phyloP scores from a whole-genome alignment of 2,888 invertebrate genomes.

The Drosophila basisetae region DNA sequence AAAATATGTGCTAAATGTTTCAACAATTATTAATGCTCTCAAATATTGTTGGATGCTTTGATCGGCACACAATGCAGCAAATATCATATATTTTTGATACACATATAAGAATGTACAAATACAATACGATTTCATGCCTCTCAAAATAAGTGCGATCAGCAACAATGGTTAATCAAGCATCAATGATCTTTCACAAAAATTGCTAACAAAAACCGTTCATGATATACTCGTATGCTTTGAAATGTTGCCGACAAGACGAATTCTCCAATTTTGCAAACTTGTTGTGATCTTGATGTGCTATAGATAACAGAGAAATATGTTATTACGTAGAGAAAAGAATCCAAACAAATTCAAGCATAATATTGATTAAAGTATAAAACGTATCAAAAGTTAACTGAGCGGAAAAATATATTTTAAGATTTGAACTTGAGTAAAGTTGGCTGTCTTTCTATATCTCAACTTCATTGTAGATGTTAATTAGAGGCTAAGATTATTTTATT shows the following conservation, averaged over 20 bases:
- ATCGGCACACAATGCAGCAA: conserved; percentile 44
- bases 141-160: conserved; percentile 47
- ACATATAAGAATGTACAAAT: conserved; percentile 16
- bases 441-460: not conserved
- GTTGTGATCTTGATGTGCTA: conserved; percentile 24
- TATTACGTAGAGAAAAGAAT: not conserved
- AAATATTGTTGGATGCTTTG: conserved; percentile 42
- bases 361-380: not conserved
- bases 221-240: conserved; percentile 46
- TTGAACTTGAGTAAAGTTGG: not conserved
- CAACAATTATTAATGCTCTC: conserved; percentile 60
- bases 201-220: conserved; percentile 20
- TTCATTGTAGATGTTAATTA: not conserved
- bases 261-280: conserved; percentile 27
- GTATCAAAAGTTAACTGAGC: not conserved
- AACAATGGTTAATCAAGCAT: conserved; percentile 76
- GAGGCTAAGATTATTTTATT: not conserved
- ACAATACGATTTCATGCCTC: conserved; percentile 72
- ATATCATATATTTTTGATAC: conserved; percentile 54
- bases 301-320: not conserved
- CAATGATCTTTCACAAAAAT: conserved; percentile 49
- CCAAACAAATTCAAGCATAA: not conserved
- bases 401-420: not conserved
- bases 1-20: conserved; percentile 62
- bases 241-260: conserved; percentile 44